Percentiles rank a stretch among this genome's conserved stretches.
These are phyloP conservation scores for Pteruthius melanotis DNA, from an alignment of 2,113 vertebrate species.

Conservation along the genomic window DNA sequence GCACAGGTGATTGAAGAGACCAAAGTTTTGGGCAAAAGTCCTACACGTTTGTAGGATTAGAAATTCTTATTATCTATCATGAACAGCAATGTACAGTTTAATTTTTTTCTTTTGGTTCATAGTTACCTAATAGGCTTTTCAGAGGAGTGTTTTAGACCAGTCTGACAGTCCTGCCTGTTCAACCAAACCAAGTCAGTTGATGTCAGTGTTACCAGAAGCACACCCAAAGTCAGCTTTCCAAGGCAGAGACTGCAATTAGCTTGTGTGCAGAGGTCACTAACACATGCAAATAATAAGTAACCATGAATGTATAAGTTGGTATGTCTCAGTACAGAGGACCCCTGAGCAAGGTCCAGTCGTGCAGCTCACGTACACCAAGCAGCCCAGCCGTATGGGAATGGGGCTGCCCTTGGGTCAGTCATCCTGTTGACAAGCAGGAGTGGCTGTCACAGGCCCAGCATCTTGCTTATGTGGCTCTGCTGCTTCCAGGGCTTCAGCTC, in stretches of 20 bases:
- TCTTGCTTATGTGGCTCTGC: not conserved
- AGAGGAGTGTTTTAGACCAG: not conserved
- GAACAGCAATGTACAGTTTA: not conserved
- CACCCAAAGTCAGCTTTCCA: not conserved
- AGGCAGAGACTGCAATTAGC: not conserved
- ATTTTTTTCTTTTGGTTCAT: not conserved
- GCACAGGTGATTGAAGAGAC: not conserved
- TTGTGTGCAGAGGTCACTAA: not conserved
- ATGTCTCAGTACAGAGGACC: not conserved
- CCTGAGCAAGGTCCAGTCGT: not conserved
- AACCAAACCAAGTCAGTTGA: not conserved
- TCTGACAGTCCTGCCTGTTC: not conserved
- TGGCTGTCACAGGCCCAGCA: not conserved
- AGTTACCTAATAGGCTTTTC: not conserved
- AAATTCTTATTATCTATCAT: not conserved
- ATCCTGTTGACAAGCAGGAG: not conserved
- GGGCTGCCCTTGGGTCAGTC: not conserved
- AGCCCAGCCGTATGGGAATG: not conserved
- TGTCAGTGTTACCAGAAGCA: not conserved
- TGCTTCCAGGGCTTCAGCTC: not conserved
- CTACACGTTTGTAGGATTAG: not conserved
- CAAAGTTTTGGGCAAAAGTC: fast-evolving
- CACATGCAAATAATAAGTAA: not conserved
- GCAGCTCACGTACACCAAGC: not conserved
- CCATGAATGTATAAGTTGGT: fast-evolving